phyloP scores from a whole-genome alignment of 2,113 vertebrate species.

The Aleadryas rufinucha region DNA sequence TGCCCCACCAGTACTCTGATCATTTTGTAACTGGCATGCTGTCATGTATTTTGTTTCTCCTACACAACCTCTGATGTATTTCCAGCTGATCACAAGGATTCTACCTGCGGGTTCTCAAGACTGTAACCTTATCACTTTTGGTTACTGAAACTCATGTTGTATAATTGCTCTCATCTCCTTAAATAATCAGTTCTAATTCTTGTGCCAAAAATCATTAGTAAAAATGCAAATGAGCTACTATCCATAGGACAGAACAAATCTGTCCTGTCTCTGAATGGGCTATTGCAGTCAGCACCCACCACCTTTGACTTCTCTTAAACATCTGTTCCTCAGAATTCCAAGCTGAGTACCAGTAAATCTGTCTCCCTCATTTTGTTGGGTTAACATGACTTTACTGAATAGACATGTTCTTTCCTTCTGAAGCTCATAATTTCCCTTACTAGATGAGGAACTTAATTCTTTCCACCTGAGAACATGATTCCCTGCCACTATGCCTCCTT shows the following conservation, averaged over 20 bases:
- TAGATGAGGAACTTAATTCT: not conserved
- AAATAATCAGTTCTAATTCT: not conserved
- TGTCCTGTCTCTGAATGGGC: not conserved
- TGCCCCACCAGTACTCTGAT: not conserved
- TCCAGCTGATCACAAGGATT: not conserved
- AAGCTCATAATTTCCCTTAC: not conserved
- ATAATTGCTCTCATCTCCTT: not conserved
- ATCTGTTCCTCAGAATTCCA: not conserved
- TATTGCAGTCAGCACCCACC: not conserved
- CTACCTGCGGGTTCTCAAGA: not conserved
- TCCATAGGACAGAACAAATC: not conserved
- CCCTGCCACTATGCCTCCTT: not conserved
- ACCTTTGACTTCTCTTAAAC: not conserved
- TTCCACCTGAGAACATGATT: not conserved
- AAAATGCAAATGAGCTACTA: not conserved
- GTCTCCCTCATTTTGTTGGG: not conserved
- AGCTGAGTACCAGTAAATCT: not conserved
- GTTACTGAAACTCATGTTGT: not conserved
- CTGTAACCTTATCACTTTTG: not conserved
- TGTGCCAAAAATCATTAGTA: not conserved
- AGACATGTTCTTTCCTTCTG: not conserved
- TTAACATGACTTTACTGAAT: not conserved
- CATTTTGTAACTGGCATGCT: not conserved
- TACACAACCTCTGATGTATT: not conserved
- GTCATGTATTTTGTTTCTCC: not conserved